These are phyloP conservation scores for Anthopleura sola DNA, from an alignment of 64 coral and sea anemone genomes.

Conservation along the genomic window DNA sequence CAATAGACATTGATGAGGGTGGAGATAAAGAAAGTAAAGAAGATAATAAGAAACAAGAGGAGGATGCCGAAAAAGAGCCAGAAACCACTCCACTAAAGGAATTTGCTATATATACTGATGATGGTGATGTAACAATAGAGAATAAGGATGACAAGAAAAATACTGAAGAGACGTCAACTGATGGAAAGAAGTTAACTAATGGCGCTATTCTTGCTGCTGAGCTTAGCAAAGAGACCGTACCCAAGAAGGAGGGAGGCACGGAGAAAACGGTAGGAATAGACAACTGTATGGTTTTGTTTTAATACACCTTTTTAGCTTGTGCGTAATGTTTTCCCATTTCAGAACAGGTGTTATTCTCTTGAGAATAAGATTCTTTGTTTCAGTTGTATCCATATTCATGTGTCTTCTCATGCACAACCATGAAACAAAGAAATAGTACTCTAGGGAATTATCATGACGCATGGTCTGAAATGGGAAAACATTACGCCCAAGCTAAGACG, in stretches of 20 bases:
- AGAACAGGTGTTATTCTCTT: too few species aligned
- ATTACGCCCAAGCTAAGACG: too few species aligned
- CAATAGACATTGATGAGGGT: constrained; percentile 13
- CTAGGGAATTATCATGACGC: too few species aligned
- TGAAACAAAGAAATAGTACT: too few species aligned
- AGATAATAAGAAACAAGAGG: constrained; percentile 11
- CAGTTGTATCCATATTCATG: too few species aligned
- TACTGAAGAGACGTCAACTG: constrained; percentile 10
- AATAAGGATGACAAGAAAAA: constrained; percentile 27
- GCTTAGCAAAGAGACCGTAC: constrained; percentile 3
- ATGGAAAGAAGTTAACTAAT: constrained; percentile 7
- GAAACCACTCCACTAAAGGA: background rate
- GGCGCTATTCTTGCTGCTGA: constrained; percentile 1
- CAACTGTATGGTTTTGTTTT: background rate
- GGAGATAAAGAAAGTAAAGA: constrained; percentile 23
- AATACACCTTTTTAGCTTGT: too few species aligned
- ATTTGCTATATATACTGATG: background rate
- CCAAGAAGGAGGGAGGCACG: background rate
- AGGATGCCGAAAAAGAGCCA: background rate
- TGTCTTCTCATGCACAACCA: too few species aligned
- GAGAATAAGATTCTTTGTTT: too few species aligned
- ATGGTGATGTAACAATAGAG: constrained; percentile 10
- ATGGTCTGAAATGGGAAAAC: too few species aligned
- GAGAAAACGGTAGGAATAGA: constrained; percentile 8
- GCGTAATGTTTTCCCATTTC: too few species aligned